Conservation (phyloP, 2,113 vertebrate genomes). For the Zapus hudsonius region DNA sequence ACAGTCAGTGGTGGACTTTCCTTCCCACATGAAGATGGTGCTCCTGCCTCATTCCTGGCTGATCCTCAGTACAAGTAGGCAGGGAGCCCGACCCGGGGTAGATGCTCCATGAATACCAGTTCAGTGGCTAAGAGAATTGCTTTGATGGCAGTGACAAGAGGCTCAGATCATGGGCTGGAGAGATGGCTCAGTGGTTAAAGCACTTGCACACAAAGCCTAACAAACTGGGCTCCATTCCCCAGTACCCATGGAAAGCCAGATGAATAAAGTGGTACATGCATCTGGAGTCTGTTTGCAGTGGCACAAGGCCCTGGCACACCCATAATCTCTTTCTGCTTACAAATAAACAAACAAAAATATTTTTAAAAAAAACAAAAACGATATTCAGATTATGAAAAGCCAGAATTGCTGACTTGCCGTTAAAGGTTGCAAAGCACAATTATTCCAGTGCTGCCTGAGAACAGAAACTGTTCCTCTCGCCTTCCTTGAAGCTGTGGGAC, state of each 20-base stretch:
- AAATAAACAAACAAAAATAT: too few species aligned
- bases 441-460: not conserved
- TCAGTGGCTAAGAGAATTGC: not conserved
- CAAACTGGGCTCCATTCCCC: too few species aligned
- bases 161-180: too few species aligned
- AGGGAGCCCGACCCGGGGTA: not conserved
- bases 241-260: too few species aligned
- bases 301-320: too few species aligned
- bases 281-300: too few species aligned
- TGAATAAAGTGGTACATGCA: too few species aligned
- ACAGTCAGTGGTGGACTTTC: not conserved
- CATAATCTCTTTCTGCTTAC: too few species aligned
- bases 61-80: not conserved
- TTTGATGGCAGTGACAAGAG: not conserved
- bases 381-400: not conserved
- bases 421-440: not conserved
- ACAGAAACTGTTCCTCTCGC: fast-evolving
- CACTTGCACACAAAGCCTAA: too few species aligned
- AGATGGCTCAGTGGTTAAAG: too few species aligned
- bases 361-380: not conserved
- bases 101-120: not conserved
- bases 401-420: not conserved
- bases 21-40: not conserved
- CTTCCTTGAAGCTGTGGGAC: not conserved
- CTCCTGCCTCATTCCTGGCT: not conserved